These are phyloP conservation scores for Thecophora atra DNA, from an alignment of 2,888 invertebrate genomes.

Conservation along the genomic window DNA sequence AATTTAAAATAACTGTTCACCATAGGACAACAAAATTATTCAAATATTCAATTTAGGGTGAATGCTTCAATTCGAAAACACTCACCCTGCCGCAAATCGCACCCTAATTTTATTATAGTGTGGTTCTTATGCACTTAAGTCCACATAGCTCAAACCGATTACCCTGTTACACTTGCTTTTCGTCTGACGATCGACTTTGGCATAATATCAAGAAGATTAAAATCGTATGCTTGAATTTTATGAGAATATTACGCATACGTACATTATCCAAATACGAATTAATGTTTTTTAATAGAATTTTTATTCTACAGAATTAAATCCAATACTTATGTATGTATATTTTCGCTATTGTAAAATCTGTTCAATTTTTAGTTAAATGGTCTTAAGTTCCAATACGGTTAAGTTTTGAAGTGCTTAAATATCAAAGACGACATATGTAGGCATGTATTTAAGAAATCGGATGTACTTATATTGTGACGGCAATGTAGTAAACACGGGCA, in stretches of 20 bases:
- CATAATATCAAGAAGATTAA: conserved; percentile 59
- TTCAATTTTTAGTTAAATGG: too few relatives aligned
- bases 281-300: too few relatives aligned
- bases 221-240: conserved; percentile 63
- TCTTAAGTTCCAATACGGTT: too few relatives aligned
- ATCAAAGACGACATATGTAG: too few relatives aligned
- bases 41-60: conserved; percentile 64
- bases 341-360: too few relatives aligned
- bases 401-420: too few relatives aligned
- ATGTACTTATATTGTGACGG: too few relatives aligned
- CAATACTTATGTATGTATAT: too few relatives aligned
- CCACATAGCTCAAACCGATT: conserved; percentile 44
- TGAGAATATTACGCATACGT: not conserved
- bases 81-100: conserved; percentile 65
- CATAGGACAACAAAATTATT: conserved; percentile 48
- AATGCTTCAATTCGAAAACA: conserved; percentile 54
- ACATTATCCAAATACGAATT: too few relatives aligned
- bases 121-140: conserved; percentile 65
- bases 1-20: conserved; percentile 25
- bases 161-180: not conserved
- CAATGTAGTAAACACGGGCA: too few relatives aligned
- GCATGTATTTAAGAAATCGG: too few relatives aligned
- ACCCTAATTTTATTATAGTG: conserved; percentile 66
- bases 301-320: too few relatives aligned
- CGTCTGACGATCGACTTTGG: conserved; percentile 54